Evolutionary conservation across 2,113 vertebrate genomes (phyloP).

Genomic region (Sinocyclocheilus maitianheensis): DNA sequence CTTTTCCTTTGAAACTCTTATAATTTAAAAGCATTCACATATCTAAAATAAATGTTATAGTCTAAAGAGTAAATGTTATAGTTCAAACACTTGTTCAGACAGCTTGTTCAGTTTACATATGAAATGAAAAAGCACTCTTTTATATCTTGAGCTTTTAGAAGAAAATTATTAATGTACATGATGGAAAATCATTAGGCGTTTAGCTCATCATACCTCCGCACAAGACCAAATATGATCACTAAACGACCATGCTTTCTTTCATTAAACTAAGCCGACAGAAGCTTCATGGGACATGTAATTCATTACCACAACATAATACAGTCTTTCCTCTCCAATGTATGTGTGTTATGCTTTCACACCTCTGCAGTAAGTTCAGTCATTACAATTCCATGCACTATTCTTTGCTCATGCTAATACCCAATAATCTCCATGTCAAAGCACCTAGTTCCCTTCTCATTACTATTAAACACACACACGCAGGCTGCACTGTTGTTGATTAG

Average conservation of each 20-base stretch:
- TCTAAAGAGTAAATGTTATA: not conserved
- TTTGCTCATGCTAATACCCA: constrained; percentile 39
- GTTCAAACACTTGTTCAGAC: not conserved
- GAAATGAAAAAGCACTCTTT: not conserved
- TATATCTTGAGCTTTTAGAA: constrained; percentile 7
- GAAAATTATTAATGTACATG: constrained; percentile 7
- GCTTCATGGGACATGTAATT: constrained; percentile 22
- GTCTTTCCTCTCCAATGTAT: not conserved
- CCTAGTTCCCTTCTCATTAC: constrained; percentile 25
- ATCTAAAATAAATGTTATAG: not conserved
- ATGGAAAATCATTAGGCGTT: not conserved
- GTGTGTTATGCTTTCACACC: not conserved
- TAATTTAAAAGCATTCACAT: not conserved
- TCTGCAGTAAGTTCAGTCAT: constrained; percentile 25
- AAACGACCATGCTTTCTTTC: not conserved
- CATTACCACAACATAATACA: constrained; percentile 8
- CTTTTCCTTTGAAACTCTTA: not conserved
- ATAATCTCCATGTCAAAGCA: constrained; percentile 51
- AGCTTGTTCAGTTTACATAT: not conserved
- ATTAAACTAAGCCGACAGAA: constrained; percentile 35
- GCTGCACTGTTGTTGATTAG: constrained; percentile 44
- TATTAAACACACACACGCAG: not conserved
- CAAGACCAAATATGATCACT: constrained; percentile 6
- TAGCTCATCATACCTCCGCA: constrained; percentile 5
- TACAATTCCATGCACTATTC: constrained; percentile 34